phyloP scores from a whole-genome alignment of 2,888 invertebrate genomes.

The Diloba caeruleocephala region DNA sequence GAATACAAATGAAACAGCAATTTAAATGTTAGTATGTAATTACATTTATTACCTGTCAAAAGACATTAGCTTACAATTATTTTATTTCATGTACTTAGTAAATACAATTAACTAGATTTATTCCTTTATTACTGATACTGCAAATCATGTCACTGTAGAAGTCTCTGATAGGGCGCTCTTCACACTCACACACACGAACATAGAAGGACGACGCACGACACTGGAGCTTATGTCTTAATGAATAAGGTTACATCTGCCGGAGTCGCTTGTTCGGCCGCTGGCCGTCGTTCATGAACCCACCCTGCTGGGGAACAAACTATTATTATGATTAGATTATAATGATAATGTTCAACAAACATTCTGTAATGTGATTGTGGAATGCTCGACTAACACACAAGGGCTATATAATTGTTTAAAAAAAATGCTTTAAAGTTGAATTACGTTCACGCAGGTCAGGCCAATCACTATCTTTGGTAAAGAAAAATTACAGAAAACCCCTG shows the following conservation, averaged over 20 bases:
- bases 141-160: conserved; percentile 76
- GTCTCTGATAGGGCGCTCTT: conserved; percentile 73
- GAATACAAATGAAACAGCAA: conserved; percentile 56
- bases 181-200: conserved; percentile 81
- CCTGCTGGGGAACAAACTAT: conserved; percentile 64
- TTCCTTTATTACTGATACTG: conserved; percentile 60
- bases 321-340: conserved; percentile 29
- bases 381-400: too few relatives aligned
- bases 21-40: conserved; percentile 81
- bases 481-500: background rate
- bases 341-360: too few relatives aligned
- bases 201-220: conserved; percentile 74
- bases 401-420: too few relatives aligned
- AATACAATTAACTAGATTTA: conserved; percentile 88
- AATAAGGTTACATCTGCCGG: conserved; percentile 78
- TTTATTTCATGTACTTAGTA: conserved; percentile 86
- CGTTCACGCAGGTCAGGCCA: background rate
- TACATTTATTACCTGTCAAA: conserved; percentile 87
- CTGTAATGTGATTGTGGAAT: too few relatives aligned
- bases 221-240: conserved; percentile 55
- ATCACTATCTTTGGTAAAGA: background rate
- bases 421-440: too few relatives aligned
- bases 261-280: conserved; percentile 87
- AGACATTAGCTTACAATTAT: conserved; percentile 85
- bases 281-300: conserved; percentile 86